These are phyloP conservation scores for Linnaemya tessellans DNA, from an alignment of 2,888 invertebrate genomes.

Conservation along the genomic window DNA sequence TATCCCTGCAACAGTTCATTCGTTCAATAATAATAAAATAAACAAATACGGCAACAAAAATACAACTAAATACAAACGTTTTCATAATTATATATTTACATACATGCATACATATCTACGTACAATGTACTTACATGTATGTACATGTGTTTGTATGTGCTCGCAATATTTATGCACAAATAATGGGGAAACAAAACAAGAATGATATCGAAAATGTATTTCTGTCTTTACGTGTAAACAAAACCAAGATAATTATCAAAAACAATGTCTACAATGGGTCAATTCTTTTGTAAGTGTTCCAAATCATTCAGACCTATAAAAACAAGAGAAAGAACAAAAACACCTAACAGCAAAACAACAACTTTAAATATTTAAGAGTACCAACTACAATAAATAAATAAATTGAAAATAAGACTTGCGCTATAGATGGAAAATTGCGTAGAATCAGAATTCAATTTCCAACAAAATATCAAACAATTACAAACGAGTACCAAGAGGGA, in stretches of 20 bases:
- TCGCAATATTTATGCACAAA: background rate
- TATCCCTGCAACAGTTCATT: background rate
- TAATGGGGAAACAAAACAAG: conserved; percentile 8
- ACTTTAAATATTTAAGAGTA: background rate
- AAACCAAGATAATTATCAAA: conserved; percentile 21
- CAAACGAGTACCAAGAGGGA: conserved; percentile 30
- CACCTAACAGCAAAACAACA: too few species aligned
- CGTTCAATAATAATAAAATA: background rate
- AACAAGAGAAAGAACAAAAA: background rate
- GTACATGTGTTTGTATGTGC: background rate
- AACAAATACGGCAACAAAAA: background rate
- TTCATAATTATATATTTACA: too few species aligned
- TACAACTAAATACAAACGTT: background rate
- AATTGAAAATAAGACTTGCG: conserved; percentile 31
- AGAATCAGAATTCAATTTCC: conserved; percentile 13
- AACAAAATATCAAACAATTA: conserved; percentile 30
- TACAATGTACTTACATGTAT: background rate
- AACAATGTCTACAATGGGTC: conserved; percentile 51
- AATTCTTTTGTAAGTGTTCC: conserved; percentile 52
- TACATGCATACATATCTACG: background rate
- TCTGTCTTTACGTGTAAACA: conserved; percentile 8
- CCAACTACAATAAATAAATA: conserved; percentile 13
- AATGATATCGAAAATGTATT: conserved; percentile 14
- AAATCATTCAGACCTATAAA: conserved; percentile 23
- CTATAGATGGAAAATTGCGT: conserved; percentile 56